Evolutionary conservation across 2,113 vertebrate species (phyloP).

Genomic region (Chiloscyllium plagiosum): DNA sequence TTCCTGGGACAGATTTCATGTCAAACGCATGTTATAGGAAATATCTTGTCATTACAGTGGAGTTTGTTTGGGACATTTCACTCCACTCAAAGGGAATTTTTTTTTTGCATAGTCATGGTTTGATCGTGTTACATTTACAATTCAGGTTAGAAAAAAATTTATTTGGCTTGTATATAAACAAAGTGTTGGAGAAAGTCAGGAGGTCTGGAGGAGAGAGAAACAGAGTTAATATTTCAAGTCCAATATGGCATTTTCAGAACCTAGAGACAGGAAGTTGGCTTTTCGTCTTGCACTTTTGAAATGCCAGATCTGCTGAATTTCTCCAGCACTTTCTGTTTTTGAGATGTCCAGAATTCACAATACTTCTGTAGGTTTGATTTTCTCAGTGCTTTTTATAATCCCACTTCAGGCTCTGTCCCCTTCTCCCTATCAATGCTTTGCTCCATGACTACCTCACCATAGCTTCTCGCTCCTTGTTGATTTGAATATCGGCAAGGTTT

Average conservation of each 20-base stretch:
- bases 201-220: no score
- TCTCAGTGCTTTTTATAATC: background rate
- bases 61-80: background rate
- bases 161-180: background rate
- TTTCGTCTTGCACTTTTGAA: no score
- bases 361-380: no score
- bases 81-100: background rate
- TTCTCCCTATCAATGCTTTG: background rate
- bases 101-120: background rate
- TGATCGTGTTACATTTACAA: background rate
- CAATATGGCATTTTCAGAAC: no score
- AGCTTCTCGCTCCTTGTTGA: background rate
- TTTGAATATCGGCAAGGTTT: background rate
- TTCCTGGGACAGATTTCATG: background rate
- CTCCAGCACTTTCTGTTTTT: no score
- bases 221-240: no score
- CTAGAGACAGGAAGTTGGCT: no score
- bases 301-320: no score
- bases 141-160: background rate
- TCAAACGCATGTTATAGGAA: background rate
- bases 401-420: background rate
- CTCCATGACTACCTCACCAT: background rate
- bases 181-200: no score
- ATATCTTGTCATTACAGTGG: background rate
- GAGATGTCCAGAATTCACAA: no score